Base-by-base conservation (phyloP, 2,113 vertebrate species). In the Chaenocephalus aceratus region DNA sequence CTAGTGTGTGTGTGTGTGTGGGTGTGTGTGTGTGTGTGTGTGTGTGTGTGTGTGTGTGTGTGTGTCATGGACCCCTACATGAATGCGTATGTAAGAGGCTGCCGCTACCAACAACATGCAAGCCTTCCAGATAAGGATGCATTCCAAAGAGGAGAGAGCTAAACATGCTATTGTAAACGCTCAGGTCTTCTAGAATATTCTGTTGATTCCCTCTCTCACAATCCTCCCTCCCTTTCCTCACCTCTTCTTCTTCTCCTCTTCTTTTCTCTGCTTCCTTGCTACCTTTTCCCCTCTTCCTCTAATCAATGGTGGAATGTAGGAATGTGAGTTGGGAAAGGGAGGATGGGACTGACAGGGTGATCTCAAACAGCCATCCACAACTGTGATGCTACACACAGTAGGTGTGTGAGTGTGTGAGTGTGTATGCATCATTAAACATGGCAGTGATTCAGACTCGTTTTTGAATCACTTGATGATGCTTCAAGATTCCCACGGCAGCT, bases 51-150 rank as follows among this genome's bases (percentile, higher is more conserved):
- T 61, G 51, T 10, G 54, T 64, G 69, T 52, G 51, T 49, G 49
- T 48, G 51, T 41, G 16, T 52, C 34, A 49, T 21, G 41, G 49
- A 59, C 36, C 57, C 53, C 15, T 36, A 34, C 60, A 68, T 41
- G 36, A 41, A 41, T 63, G 10, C 66, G 77, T 83, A 83, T 57
- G 76, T 58, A 74, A 83, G 66, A 69, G 11, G 54, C 75, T 78
- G 62, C 67, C 53, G 74, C 58, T 70, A 77, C 69, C 53, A 74
- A 64, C 62, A 76, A 63, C 60, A 62, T 65, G 54, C n/a, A 57
- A 72, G 26, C 45, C 51, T n/a, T 58, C 18, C 49, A 73, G 86
- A 85, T 85, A 85, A 74, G 63, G 26, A 80, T 46, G 44, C 63
- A 74, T 82, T 85, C 79, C 72, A 73, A 48, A 60, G 63, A 62